phyloP scores from a whole-genome alignment of 2,113 vertebrate species.

The Scolopax mira region DNA sequence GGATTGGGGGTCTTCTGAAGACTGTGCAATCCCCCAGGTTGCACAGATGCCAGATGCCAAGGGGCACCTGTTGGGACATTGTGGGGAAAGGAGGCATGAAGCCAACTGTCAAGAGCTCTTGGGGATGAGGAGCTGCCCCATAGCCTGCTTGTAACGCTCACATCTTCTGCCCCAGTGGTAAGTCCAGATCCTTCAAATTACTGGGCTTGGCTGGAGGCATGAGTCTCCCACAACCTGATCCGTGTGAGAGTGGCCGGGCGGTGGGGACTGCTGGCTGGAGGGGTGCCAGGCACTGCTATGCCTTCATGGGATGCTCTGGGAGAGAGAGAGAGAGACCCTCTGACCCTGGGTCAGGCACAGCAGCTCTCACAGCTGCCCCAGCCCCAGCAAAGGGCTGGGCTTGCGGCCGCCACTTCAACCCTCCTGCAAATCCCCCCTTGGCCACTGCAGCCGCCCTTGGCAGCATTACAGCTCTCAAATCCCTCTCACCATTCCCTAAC shows the following conservation, averaged over 20 bases:
- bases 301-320: not conserved
- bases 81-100: not conserved
- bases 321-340: not conserved
- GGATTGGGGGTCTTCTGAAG: not conserved
- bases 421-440: not conserved
- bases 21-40: too few relatives aligned
- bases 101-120: not conserved
- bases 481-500: not conserved
- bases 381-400: not conserved
- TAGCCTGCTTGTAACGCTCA: not conserved
- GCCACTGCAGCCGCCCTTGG: not conserved
- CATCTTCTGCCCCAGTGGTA: not conserved
- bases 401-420: not conserved
- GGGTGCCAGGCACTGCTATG: not conserved
- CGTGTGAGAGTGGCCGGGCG: not conserved
- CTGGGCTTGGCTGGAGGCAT: not conserved
- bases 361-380: constrained; percentile 7
- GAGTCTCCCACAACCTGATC: not conserved
- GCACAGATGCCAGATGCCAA: fast-evolving
- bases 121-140: not conserved
- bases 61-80: not conserved
- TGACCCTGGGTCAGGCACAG: not conserved
- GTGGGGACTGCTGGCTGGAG: not conserved
- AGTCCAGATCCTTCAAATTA: not conserved
- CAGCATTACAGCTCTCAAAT: constrained; percentile 11